A percentile compares a stretch with the other conserved stretches of the same genome.
Evolutionary conservation across 2,797 vertebrate species (phyloP).

Genomic region (Anolis apletophallus): DNA sequence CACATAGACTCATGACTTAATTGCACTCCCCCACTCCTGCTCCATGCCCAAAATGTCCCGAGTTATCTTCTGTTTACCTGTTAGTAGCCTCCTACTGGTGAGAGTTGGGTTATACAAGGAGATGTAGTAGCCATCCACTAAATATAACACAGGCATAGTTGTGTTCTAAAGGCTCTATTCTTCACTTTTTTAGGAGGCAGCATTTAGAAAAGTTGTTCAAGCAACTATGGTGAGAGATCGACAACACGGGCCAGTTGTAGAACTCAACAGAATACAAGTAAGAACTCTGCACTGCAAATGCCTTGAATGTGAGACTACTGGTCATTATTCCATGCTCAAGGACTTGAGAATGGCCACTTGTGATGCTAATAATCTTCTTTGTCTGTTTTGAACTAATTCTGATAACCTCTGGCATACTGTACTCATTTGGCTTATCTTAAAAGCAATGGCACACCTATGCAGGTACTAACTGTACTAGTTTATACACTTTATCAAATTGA

Average conservation of each 20-base stretch:
- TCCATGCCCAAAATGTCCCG: neutral
- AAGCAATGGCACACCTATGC: neutral
- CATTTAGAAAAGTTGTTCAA: slow-evolving; percentile 98
- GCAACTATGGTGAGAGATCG: slow-evolving; percentile 98
- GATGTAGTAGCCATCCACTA: neutral
- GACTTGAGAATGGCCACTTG: neutral
- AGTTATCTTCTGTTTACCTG: neutral
- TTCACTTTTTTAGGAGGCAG: slow-evolving; percentile 86
- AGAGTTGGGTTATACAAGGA: neutral
- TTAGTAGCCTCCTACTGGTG: neutral
- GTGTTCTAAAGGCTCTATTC: neutral
- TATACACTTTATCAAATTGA: neutral
- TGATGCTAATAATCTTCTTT: neutral
- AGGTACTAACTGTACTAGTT: neutral
- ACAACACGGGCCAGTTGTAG: slow-evolving; percentile 96
- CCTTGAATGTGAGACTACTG: neutral
- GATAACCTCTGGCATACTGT: neutral
- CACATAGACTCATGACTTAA: neutral
- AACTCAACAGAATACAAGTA: slow-evolving; percentile 98
- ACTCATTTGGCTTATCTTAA: neutral
- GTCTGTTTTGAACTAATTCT: neutral
- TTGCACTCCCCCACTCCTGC: neutral
- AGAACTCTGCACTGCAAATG: neutral
- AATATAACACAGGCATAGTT: neutral
- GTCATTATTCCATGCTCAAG: neutral